These are phyloP conservation scores for Psylliodes chrysocephalus DNA, from an alignment of 2,888 invertebrate genomes.

Conservation along the genomic window DNA sequence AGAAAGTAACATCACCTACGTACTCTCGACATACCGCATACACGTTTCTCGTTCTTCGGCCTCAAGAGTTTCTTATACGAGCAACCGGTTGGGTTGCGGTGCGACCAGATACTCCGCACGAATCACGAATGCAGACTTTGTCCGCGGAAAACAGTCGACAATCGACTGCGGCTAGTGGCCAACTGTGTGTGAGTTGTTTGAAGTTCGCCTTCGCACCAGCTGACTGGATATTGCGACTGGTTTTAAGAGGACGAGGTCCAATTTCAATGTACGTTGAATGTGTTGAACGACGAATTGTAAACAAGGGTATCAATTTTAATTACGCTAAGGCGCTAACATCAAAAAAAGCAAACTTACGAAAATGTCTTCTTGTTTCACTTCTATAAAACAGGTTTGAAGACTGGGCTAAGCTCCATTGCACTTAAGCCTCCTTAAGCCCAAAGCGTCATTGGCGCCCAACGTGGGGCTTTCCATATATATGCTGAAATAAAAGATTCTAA, in stretches of 20 bases:
- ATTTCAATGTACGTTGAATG: neutral
- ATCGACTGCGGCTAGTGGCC: constrained; percentile 7
- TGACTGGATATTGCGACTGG: constrained; percentile 1
- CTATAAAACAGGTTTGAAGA: too few species aligned
- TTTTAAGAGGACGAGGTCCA: constrained; percentile 5
- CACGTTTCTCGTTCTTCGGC: neutral
- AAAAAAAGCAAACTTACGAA: neutral
- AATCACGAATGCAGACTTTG: neutral
- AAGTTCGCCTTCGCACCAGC: constrained; percentile 6
- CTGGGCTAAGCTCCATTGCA: too few species aligned
- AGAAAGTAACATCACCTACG: neutral
- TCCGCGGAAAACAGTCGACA: neutral
- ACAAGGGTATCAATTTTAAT: neutral
- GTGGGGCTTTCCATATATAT: too few species aligned
- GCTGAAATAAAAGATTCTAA: too few species aligned
- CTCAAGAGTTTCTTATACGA: constrained; percentile 3
- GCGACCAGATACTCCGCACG: neutral
- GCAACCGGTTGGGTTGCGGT: neutral
- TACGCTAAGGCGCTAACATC: neutral
- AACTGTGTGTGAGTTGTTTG: neutral
- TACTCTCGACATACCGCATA: constrained; percentile 1
- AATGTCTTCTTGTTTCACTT: too few species aligned
- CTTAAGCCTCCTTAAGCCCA: too few species aligned
- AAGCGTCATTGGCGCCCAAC: too few species aligned
- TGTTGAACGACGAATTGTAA: neutral